phyloP scores from a whole-genome alignment of 53 echinoderm and acorn worm genomes.

The Mesocentrotus franciscanus region DNA sequence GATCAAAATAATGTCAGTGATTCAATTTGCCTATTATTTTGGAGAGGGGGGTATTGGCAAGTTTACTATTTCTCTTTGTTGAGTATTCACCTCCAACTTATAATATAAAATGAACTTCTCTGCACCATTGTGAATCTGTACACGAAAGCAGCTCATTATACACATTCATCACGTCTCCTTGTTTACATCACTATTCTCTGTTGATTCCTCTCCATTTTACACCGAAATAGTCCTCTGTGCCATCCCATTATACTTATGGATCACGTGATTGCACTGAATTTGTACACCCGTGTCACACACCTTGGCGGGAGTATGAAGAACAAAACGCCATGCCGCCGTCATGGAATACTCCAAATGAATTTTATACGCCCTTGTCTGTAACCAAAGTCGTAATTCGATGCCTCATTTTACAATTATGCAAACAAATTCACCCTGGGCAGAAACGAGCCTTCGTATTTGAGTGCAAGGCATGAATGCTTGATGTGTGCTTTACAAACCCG shows the following conservation, averaged over 20 bases:
- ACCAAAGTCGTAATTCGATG: conserved; percentile 10
- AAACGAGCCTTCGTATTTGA: background rate
- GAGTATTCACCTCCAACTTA: background rate
- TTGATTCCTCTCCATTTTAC: background rate
- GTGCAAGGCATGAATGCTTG: background rate
- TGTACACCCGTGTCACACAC: background rate
- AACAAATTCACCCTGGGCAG: conserved; percentile 9
- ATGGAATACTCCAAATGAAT: conserved; percentile 5
- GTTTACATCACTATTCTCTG: background rate
- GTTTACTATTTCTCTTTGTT: too few relatives aligned
- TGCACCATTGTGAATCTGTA: background rate
- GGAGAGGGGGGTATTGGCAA: too few relatives aligned
- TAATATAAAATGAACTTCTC: background rate
- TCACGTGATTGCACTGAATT: background rate
- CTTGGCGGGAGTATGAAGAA: background rate
- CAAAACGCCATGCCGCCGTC: background rate
- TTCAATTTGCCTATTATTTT: too few relatives aligned
- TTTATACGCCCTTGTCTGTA: conserved; percentile 6
- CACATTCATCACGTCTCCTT: background rate
- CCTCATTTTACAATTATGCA: conserved; percentile 53
- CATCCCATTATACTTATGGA: conserved; percentile 12
- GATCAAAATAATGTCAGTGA: too few relatives aligned
- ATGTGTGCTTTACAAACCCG: background rate
- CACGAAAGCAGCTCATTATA: background rate
- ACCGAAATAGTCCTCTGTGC: background rate